Percentiles rank a stretch among this genome's conserved stretches.
Evolutionary conservation across 2,888 invertebrate species (phyloP).

Genomic region (Apotomis betuletana): DNA sequence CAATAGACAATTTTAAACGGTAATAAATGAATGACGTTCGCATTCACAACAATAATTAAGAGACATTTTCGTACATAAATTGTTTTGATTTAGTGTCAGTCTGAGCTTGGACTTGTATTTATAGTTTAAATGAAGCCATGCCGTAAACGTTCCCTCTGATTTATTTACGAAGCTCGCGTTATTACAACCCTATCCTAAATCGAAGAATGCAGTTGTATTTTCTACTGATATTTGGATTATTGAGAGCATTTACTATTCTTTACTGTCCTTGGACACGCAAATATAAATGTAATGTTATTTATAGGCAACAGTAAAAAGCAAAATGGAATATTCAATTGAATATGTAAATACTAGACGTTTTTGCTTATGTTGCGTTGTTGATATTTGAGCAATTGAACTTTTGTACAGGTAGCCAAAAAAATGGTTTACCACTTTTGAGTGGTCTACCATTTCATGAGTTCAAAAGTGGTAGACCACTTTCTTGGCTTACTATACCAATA

Average conservation of each 20-base stretch:
- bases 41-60: conserved; percentile 49
- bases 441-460: no score
- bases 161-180: conserved; percentile 61
- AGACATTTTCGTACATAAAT: conserved; percentile 64
- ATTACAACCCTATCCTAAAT: conserved; percentile 51
- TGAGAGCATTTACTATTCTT: background rate
- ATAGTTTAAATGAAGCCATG: conserved; percentile 72
- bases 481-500: no score
- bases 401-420: no score
- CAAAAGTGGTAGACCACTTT: no score
- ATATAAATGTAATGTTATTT: background rate
- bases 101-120: conserved; percentile 61
- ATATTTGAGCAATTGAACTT: no score
- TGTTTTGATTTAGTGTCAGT: conserved; percentile 65
- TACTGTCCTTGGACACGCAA: background rate
- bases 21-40: conserved; percentile 18
- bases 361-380: no score
- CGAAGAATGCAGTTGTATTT: conserved; percentile 33
- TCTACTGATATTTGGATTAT: conserved; percentile 5
- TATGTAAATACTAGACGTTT: background rate
- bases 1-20: conserved; percentile 26
- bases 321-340: background rate
- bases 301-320: no score
- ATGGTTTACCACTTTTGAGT: no score
- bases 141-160: conserved; percentile 67